Conservation (phyloP, 2,888 invertebrate species). For the Drosophila hawaiiensis region DNA sequence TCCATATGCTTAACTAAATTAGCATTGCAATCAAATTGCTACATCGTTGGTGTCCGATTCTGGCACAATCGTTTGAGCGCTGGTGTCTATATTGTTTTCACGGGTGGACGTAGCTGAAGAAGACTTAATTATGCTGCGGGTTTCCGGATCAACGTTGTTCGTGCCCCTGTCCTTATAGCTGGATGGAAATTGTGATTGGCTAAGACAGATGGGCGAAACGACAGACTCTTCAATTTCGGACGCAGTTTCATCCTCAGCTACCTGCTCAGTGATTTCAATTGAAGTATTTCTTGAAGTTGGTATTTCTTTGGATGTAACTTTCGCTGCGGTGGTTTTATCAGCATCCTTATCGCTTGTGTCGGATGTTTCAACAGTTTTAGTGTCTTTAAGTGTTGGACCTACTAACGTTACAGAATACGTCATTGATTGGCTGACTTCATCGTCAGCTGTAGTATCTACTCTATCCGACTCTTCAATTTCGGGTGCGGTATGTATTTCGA, state of each 20-base stretch:
- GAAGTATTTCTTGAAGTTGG: background rate
- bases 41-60: background rate
- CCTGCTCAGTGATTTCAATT: background rate
- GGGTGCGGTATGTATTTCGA: background rate
- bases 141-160: background rate
- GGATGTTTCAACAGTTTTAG: background rate
- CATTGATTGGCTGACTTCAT: background rate
- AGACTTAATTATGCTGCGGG: background rate
- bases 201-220: background rate
- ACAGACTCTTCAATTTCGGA: background rate
- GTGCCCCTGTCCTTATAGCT: background rate
- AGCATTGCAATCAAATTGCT: slow-evolving; percentile 17
- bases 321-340: background rate
- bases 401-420: slow-evolving; percentile 13
- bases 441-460: background rate
- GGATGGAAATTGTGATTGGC: background rate
- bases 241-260: too few relatives aligned
- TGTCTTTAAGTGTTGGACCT: slow-evolving; percentile 9
- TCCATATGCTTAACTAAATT: background rate
- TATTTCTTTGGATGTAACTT: background rate
- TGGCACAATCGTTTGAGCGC: background rate
- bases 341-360: background rate
- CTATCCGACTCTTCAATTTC: background rate
- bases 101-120: background rate
- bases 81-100: background rate